These are phyloP conservation scores for Hypercompe scribonia DNA, from an alignment of 2,888 invertebrate species.

Conservation along the genomic window DNA sequence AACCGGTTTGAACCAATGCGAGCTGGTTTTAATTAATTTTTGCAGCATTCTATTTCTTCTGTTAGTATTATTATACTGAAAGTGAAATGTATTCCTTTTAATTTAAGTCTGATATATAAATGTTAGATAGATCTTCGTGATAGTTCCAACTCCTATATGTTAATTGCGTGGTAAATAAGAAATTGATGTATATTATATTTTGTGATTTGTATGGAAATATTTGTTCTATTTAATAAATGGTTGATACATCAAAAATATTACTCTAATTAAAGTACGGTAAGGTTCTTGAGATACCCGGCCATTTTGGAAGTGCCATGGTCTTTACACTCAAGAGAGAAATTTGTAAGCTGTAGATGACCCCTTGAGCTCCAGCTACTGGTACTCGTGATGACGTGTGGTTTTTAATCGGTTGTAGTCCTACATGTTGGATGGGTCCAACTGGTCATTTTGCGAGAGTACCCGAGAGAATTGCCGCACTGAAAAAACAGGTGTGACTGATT, in stretches of 20 bases:
- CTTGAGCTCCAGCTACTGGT: too few relatives aligned
- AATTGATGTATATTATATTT: not conserved
- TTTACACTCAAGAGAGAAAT: too few relatives aligned
- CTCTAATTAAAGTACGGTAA: too few relatives aligned
- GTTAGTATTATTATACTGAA: not conserved
- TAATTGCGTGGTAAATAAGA: conserved; percentile 22
- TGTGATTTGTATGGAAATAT: conserved; percentile 3
- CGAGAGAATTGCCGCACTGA: not conserved
- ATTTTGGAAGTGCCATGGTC: too few relatives aligned
- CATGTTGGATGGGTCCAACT: too few relatives aligned
- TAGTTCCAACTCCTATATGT: conserved; percentile 28
- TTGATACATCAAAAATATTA: not conserved
- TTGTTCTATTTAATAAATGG: conserved; percentile 10
- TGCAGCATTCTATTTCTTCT: conserved; percentile 3
- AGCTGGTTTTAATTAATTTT: conserved; percentile 6
- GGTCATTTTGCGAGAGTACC: too few relatives aligned
- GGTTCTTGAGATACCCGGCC: too few relatives aligned
- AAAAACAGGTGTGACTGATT: not conserved
- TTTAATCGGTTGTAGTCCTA: too few relatives aligned
- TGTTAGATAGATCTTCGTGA: conserved; percentile 28
- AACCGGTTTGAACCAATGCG: not conserved
- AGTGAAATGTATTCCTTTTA: conserved; percentile 42
- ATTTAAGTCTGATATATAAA: conserved; percentile 22
- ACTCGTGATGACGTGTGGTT: too few relatives aligned
- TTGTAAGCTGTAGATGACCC: too few relatives aligned